A percentile compares a stretch with the other conserved stretches of the same genome.
Conservation (phyloP, 2,888 invertebrate species). For the Diaprepes abbreviatus region DNA sequence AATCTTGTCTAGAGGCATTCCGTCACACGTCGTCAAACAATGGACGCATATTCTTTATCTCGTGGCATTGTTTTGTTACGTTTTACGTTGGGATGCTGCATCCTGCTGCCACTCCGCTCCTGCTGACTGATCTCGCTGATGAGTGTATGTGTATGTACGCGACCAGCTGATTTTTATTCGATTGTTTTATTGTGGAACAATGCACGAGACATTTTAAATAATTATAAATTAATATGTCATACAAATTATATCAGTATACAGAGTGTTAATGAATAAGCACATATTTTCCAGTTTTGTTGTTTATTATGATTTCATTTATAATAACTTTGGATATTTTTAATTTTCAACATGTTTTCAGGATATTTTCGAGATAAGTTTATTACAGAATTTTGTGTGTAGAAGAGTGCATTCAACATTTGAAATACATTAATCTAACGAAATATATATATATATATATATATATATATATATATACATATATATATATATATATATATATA, state of each 20-base stretch:
- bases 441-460: no score
- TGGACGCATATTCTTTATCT: constrained; percentile 44
- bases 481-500: no score
- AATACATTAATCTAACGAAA: no score
- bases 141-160: constrained; percentile 2
- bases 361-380: no score
- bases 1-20: constrained; percentile 29
- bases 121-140: not conserved
- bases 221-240: constrained; percentile 8
- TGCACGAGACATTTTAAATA: not conserved
- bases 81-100: constrained; percentile 7
- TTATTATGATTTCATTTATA: no score
- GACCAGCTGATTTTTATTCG: constrained; percentile 7
- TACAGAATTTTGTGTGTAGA: no score
- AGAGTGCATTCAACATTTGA: no score
- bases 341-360: no score
- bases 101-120: not conserved
- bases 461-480: no score
- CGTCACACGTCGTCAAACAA: constrained; percentile 35
- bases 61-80: constrained; percentile 21
- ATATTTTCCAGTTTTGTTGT: no score
- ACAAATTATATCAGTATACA: not conserved
- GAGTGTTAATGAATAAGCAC: not conserved
- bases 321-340: no score
- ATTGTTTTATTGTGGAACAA: constrained; percentile 13